phyloP scores from a whole-genome alignment of 2,797 vertebrate species.

The Artibeus jamaicensis region DNA sequence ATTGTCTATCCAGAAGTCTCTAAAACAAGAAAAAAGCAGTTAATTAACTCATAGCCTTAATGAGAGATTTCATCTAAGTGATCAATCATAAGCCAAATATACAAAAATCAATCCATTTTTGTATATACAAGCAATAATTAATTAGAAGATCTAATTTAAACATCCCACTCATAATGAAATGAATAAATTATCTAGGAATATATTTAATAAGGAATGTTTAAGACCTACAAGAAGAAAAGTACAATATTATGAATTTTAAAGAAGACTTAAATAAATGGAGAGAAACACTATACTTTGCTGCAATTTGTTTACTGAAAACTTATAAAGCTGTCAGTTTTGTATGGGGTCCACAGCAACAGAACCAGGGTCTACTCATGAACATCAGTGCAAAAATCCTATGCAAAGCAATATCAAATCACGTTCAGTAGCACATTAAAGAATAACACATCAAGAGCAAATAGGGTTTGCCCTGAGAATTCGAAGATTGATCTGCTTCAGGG shows the following conservation, averaged over 20 bases:
- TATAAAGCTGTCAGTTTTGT: conserved; percentile 26
- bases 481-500: background rate
- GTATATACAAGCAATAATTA: background rate
- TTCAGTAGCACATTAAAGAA: background rate
- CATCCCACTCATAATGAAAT: background rate
- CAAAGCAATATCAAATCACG: conserved; percentile 21
- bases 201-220: conserved; percentile 25
- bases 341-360: background rate
- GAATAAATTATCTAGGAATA: conserved; percentile 32
- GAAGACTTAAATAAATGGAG: background rate
- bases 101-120: conserved; percentile 22
- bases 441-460: background rate
- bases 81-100: background rate
- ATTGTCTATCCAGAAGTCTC: background rate
- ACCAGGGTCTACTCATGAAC: background rate
- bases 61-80: background rate
- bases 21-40: background rate
- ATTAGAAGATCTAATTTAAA: conserved; percentile 10
- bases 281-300: background rate
- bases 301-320: background rate
- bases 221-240: background rate
- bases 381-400: background rate
- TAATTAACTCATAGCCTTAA: background rate
- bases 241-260: conserved; percentile 13
- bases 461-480: background rate